phyloP scores from a whole-genome alignment of 2,113 vertebrate genomes.

The Polypterus senegalus region DNA sequence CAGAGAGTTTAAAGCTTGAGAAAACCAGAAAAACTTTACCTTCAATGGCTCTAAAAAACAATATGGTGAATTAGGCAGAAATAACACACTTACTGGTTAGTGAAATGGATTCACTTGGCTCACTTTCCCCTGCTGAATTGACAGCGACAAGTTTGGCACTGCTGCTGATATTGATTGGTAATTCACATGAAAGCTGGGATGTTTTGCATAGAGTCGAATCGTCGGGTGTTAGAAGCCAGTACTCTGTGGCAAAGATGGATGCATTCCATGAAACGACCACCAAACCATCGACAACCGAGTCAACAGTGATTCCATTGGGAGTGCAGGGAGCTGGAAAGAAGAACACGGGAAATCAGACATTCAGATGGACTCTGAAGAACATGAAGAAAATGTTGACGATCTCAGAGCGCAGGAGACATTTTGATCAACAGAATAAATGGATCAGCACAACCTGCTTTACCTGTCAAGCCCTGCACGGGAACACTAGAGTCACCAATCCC shows the following conservation, averaged over 20 bases:
- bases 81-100: no score
- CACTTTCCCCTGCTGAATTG: constrained; percentile 44
- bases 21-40: no score
- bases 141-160: constrained; percentile 36
- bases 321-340: constrained; percentile 43
- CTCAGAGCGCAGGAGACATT: no score
- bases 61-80: no score
- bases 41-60: no score
- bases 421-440: no score
- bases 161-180: constrained; percentile 16
- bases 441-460: constrained; percentile 23
- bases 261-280: constrained; percentile 37
- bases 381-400: no score
- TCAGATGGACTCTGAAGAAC: no score
- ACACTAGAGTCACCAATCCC: constrained; percentile 31
- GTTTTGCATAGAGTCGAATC: constrained; percentile 33
- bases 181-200: constrained; percentile 29
- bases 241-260: constrained; percentile 27
- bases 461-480: constrained; percentile 38
- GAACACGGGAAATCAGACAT: no score
- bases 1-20: no score
- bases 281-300: constrained; percentile 13
- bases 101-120: constrained; percentile 2
- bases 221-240: constrained; percentile 14
- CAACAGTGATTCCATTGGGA: constrained; percentile 29